These are phyloP conservation scores for Baccha elongata DNA, from an alignment of 2,888 invertebrate genomes.

Conservation along the genomic window DNA sequence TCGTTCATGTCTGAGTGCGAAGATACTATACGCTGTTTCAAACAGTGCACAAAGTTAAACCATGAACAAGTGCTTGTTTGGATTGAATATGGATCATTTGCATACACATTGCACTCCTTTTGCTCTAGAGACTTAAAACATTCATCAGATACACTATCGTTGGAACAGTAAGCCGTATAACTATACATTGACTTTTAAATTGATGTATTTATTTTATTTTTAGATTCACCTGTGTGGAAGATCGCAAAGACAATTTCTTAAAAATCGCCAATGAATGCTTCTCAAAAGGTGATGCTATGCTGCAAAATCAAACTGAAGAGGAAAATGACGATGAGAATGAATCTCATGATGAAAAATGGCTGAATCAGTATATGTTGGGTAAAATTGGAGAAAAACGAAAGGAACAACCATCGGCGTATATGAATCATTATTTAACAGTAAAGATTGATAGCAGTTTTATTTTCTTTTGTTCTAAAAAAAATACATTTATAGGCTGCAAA, in stretches of 20 bases:
- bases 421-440: conserved; percentile 90
- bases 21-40: conserved; percentile 91
- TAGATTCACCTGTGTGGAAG: conserved; percentile 88
- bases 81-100: conserved; percentile 96
- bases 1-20: conserved; percentile 85
- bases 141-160: conserved; percentile 89
- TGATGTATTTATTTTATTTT: not conserved
- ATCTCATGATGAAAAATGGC: conserved; percentile 93
- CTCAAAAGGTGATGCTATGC: conserved; percentile 86
- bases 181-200: not conserved
- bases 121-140: conserved; percentile 93
- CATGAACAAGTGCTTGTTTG: conserved; percentile 89
- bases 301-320: conserved; percentile 81
- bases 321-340: conserved; percentile 78
- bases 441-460: conserved; percentile 60
- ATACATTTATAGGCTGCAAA: conserved; percentile 86
- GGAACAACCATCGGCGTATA: conserved; percentile 88
- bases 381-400: conserved; percentile 95
- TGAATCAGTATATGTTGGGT: conserved; percentile 97
- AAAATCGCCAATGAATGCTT: conserved; percentile 91
- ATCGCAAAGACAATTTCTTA: conserved; percentile 90
- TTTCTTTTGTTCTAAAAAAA: conserved; percentile 50
- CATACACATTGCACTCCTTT: conserved; percentile 94
- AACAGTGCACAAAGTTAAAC: conserved; percentile 89
- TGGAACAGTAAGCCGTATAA: conserved; percentile 84